Conservation (phyloP, 2,888 invertebrate species). For the Yponomeuta cagnagella region DNA sequence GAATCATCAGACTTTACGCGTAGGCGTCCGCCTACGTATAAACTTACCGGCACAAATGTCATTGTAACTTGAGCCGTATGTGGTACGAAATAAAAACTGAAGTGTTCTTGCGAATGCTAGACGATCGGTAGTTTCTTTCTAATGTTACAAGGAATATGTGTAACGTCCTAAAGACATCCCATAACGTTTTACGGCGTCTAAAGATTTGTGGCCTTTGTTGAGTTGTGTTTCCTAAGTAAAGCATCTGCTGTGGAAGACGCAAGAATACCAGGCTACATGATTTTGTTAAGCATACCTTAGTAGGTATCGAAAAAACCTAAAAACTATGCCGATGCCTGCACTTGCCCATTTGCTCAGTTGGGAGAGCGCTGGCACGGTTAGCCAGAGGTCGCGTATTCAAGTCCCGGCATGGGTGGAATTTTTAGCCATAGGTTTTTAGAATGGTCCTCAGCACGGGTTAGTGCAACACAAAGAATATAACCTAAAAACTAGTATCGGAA, state of each 20-base stretch:
- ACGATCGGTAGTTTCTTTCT: neutral
- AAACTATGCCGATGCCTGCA: no score
- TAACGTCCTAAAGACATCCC: neutral
- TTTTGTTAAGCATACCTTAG: no score
- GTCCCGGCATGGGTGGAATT: no score
- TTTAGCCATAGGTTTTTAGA: no score
- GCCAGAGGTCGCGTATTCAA: no score
- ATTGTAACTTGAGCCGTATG: neutral
- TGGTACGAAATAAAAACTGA: neutral
- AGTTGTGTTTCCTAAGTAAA: neutral
- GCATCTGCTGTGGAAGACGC: no score
- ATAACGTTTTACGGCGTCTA: neutral
- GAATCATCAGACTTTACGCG: conserved; percentile 27
- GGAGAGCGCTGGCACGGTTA: no score
- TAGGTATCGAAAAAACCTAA: no score
- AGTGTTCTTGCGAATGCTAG: neutral
- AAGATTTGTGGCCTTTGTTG: neutral
- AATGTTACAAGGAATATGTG: neutral
- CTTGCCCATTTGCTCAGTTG: no score
- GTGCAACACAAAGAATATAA: no score
- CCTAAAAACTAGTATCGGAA: neutral
- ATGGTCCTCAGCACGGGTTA: no score
- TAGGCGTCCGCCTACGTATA: neutral
- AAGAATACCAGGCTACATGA: no score
- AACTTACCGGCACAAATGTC: neutral